phyloP scores from a whole-genome alignment of 92 coral and sea anemone genomes.

The Palythoa grandiflora region DNA sequence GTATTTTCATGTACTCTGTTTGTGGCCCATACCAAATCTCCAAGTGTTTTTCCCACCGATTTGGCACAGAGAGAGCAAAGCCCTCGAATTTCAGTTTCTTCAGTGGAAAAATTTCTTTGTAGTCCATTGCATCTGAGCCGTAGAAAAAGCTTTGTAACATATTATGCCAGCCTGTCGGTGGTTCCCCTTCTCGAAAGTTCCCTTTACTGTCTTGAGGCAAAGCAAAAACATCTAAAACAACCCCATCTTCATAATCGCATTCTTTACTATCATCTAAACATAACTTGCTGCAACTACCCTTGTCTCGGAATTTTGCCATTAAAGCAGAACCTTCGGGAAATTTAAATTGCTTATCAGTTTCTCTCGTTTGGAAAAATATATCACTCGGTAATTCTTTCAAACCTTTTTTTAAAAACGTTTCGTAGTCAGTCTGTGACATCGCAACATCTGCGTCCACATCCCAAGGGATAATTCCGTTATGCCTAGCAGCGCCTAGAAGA shows the following conservation, averaged over 20 bases:
- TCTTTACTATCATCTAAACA: constrained; percentile 44
- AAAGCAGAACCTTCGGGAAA: constrained; percentile 51
- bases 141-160: constrained; percentile 24
- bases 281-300: constrained; percentile 72
- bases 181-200: constrained; percentile 35
- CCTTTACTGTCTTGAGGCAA: constrained; percentile 13
- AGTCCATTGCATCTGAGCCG: constrained; percentile 23
- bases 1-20: constrained; percentile 60
- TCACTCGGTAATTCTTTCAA: constrained; percentile 67
- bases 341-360: constrained; percentile 53
- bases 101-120: constrained; percentile 64
- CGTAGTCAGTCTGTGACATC: constrained; percentile 69
- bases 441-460: constrained; percentile 74
- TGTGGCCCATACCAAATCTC: constrained; percentile 47
- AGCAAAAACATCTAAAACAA: constrained; percentile 71
- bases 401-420: constrained; percentile 65
- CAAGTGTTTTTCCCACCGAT: constrained; percentile 64
- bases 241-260: constrained; percentile 81
- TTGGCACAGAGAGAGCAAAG: constrained; percentile 70
- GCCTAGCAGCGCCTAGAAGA: constrained; percentile 84
- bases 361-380: constrained; percentile 75
- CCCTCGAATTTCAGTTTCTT: constrained; percentile 75
- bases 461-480: constrained; percentile 84
- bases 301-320: constrained; percentile 75
- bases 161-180: constrained; percentile 14